Evolutionary conservation across 2,797 vertebrate genomes (phyloP), one percentile per base, ranked within the genome.

Genomic region (Otolemur crassicaudatus): DNA sequence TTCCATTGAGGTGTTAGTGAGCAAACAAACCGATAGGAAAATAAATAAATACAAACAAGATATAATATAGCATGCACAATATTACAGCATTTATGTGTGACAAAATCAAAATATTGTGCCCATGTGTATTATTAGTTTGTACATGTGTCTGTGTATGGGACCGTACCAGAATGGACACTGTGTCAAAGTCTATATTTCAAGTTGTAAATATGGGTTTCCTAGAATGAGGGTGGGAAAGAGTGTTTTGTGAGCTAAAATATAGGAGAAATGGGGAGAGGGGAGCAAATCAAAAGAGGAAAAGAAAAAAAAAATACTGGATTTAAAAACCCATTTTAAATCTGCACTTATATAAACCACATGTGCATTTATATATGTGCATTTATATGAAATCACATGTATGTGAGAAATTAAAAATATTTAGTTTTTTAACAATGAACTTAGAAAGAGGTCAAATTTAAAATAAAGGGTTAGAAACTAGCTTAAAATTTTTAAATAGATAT

Each of bases 181-280:
- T 7, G 27, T 4, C 1, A 4, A 13, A 31, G 34, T 40, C 14
- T 27, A 10, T 1, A 5, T 0, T 23, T 2, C 16, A 72, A 23
- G 12, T 1, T 31, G n/a, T 53, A 2, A n/a, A 43, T 65, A 10
- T 0, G 25, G 79, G 40, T 49, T 29, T 65, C 58, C 43, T 6
- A 27, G 20, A 5, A 25, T 2, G 27, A 23, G 27, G 19, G 0
- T 7, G 2, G 4, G 37, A 13, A 20, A 31, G 46, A 3, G 20
- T 14, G 22, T 7, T 2, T 0, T 10, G 34, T 7, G 53, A 14
- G 2, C 40, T 6, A 53, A 40, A 60, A 56, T 23, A 34, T 0
- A 23, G 58, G 58, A n/a, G 81, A n/a, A 34, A 56, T 14, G 27
- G 14, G 34, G 13, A 29, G 40, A 40, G 11, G 19, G 43, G 1